Conservation (phyloP, 2,797 vertebrate genomes). For the Phrynocephalus forsythii region DNA sequence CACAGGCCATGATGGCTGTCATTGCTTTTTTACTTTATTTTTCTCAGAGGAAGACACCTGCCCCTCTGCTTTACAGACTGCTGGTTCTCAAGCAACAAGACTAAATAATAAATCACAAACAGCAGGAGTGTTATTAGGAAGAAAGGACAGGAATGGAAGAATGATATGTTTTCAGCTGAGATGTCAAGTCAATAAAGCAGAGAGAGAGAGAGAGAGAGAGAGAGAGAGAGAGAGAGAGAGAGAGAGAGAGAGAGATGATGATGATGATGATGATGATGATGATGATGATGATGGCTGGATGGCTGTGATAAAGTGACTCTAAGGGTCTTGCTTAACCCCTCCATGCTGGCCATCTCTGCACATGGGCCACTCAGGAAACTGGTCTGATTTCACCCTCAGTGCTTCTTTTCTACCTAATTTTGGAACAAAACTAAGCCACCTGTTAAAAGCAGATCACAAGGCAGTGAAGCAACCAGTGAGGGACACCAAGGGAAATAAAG, state of each 20-base stretch:
- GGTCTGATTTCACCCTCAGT: not conserved
- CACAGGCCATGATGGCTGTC: not conserved
- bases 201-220: not conserved
- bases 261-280: too few relatives aligned
- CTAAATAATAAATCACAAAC: slow-evolving; percentile 18
- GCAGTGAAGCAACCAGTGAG: not conserved
- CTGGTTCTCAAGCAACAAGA: not conserved
- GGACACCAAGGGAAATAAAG: not conserved
- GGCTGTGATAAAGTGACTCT: not conserved
- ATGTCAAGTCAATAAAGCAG: not conserved
- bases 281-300: too few relatives aligned
- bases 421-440: not conserved
- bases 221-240: too few relatives aligned
- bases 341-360: not conserved
- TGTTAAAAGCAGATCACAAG: not conserved
- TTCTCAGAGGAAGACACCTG: not conserved
- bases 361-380: not conserved
- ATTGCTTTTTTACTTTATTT: not conserved
- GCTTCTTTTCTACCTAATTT: not conserved
- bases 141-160: not conserved
- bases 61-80: not conserved
- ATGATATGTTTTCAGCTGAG: not conserved
- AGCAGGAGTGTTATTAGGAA: not conserved
- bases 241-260: too few relatives aligned
- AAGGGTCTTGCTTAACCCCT: not conserved